These are phyloP conservation scores for Gobiocypris rarus DNA, from an alignment of 2,113 vertebrate genomes.

Conservation along the genomic window DNA sequence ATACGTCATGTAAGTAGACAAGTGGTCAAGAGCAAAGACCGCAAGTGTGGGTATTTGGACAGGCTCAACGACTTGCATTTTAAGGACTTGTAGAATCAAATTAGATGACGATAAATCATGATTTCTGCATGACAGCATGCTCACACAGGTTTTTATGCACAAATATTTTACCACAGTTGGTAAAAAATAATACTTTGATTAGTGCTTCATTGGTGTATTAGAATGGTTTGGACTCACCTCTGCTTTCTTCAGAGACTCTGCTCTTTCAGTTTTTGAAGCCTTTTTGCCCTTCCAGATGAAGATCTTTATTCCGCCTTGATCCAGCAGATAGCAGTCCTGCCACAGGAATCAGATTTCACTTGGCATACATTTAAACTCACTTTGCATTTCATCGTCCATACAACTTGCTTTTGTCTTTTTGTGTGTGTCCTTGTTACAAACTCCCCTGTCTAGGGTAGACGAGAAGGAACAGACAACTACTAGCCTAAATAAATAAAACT, in stretches of 20 bases:
- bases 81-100: background rate
- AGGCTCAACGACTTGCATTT: background rate
- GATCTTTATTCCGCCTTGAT: constrained; percentile 83
- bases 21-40: too few species aligned
- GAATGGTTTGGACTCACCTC: constrained; percentile 67
- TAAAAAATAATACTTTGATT: background rate
- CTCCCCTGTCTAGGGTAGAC: too few species aligned
- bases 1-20: too few species aligned
- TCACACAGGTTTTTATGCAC: background rate
- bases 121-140: background rate
- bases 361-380: background rate
- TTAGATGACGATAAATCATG: background rate
- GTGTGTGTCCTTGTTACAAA: background rate
- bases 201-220: background rate
- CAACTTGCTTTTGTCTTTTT: background rate
- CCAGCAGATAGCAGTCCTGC: constrained; percentile 89
- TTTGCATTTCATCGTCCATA: background rate
- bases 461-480: too few species aligned
- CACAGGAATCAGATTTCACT: constrained; percentile 20
- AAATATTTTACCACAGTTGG: background rate
- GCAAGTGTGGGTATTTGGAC: too few species aligned
- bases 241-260: constrained; percentile 74
- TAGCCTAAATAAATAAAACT: too few species aligned
- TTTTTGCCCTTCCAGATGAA: constrained; percentile 87
- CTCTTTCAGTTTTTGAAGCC: constrained; percentile 76